A percentile compares a stretch with the other conserved stretches of the same genome.
Conservation (phyloP, 1,140 invertebrate species). For the Cotesia glomerata region DNA sequence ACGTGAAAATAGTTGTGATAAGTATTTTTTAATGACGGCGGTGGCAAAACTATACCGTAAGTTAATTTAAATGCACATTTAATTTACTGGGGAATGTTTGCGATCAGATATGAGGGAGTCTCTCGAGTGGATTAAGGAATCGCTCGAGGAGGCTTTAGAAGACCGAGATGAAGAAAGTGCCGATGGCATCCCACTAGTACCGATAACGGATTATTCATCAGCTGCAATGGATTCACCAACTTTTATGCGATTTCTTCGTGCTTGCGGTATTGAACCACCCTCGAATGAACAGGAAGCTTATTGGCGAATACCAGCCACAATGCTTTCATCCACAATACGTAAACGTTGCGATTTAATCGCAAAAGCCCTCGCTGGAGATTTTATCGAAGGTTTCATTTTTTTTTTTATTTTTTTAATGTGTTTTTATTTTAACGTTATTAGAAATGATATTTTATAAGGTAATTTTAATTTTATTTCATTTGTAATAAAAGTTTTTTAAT, state of each 20-base stretch:
- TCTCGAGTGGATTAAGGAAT: constrained; percentile 69
- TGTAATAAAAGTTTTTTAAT: no score
- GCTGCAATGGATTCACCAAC: constrained; percentile 67
- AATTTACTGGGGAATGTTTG: constrained; percentile 21
- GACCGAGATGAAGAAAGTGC: constrained; percentile 66
- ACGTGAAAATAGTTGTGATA: not conserved
- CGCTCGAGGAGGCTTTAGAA: constrained; percentile 67
- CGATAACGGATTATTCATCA: constrained; percentile 65
- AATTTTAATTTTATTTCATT: not conserved
- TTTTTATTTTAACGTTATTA: constrained; percentile 7
- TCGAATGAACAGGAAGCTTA: constrained; percentile 68
- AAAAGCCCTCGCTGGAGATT: constrained; percentile 58
- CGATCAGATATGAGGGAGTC: constrained; percentile 59
- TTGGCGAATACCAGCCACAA: constrained; percentile 67
- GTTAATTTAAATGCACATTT: not conserved
- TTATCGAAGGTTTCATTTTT: constrained; percentile 39
- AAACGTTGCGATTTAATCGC: constrained; percentile 56
- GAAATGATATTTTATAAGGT: not conserved
- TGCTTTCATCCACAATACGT: constrained; percentile 61
- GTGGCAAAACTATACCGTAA: not conserved
- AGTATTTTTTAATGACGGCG: not conserved
- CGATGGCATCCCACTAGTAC: constrained; percentile 72
- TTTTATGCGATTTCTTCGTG: constrained; percentile 67
- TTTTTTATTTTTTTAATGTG: constrained; percentile 30
- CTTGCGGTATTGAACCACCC: constrained; percentile 67